Evolutionary conservation across 2,888 invertebrate genomes (phyloP).

Genomic region (Brachypalpus laphriformis): DNA sequence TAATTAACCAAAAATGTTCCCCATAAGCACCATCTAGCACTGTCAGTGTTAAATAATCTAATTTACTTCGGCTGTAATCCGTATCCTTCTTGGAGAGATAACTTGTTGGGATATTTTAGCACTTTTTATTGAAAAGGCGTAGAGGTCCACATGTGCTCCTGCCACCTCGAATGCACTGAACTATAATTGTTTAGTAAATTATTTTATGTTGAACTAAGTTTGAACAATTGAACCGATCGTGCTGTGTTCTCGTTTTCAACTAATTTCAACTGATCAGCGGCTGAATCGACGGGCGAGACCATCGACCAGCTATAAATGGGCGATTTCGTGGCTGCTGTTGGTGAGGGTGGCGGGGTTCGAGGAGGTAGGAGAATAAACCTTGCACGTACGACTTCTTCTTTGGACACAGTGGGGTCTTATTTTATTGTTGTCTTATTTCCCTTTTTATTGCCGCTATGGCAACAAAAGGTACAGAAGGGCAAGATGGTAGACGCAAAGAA

Average conservation of each 20-base stretch:
- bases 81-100: not conserved
- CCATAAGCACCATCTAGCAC: not conserved
- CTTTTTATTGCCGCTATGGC: not conserved
- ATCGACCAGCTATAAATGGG: slow-evolving; percentile 12
- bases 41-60: not conserved
- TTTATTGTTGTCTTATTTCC: too few relatives aligned
- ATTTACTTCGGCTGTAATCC: not conserved
- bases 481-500: slow-evolving; percentile 3
- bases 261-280: slow-evolving; percentile 52
- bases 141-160: not conserved
- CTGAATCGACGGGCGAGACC: slow-evolving; percentile 21
- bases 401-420: not conserved
- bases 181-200: not conserved
- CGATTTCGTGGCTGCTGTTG: not conserved
- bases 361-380: not conserved
- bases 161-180: not conserved
- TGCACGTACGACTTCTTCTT: slow-evolving; percentile 11
- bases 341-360: not conserved
- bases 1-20: slow-evolving; percentile 20
- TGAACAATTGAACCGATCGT: slow-evolving; percentile 37
- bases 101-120: not conserved
- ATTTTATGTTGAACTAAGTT: not conserved
- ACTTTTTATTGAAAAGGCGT: not conserved
- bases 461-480: slow-evolving; percentile 1
- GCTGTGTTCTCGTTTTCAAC: slow-evolving; percentile 36